Base-by-base conservation (phyloP, 2,888 invertebrate species). In the Lycophotia porphyrea region DNA sequence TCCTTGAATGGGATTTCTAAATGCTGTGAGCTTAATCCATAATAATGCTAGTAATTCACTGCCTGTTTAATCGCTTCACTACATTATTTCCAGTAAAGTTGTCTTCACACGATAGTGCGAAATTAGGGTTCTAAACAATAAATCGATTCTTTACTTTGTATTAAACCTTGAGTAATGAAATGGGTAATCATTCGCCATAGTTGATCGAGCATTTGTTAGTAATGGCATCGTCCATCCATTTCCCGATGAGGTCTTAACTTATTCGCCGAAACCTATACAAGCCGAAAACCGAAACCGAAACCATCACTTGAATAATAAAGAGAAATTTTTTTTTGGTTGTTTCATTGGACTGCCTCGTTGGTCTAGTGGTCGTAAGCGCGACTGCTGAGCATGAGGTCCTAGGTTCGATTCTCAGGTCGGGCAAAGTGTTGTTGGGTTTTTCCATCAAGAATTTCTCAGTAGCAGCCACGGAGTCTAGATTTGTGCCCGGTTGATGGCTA, bases 1-100 rank as follows among this genome's bases (percentile, higher is more conserved):
- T 55, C 69, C 66, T 81, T 82, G 67, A 60, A 52, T 65, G 24
- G 21, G 68, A 69, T 83, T 75, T 79, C 74, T 81, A 82, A 78
- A 73, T 73, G 24, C 34, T 55, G 34, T 63, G 11, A 52, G 66
- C 42, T 66, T 63, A 55, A 60, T 36, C 49, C 42, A 49, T 69
- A 78, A 69, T 67, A 24, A 70, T 74, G 47, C 58, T 71, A 63
- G 21, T 63, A 66, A 72, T 70, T 52, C 8, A 73, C 11, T 66
- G 31, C 34, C 8, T 34, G 58, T 27, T 73, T 44, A 63, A 67
- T 52, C 34, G 66, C 24, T 31, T 55, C 8, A 27, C 34, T 67
- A 49, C 15, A 15, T 61, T 39, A 52, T 77, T 72, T 64, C 39
- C 42, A 72, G 47, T 72, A 34, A n/a, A n/a, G 2, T 64, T 66